Evolutionary conservation across 1,140 invertebrate species (phyloP), one percentile per base, ranked within the genome.

Genomic region (Melipona quadrifasciata): DNA sequence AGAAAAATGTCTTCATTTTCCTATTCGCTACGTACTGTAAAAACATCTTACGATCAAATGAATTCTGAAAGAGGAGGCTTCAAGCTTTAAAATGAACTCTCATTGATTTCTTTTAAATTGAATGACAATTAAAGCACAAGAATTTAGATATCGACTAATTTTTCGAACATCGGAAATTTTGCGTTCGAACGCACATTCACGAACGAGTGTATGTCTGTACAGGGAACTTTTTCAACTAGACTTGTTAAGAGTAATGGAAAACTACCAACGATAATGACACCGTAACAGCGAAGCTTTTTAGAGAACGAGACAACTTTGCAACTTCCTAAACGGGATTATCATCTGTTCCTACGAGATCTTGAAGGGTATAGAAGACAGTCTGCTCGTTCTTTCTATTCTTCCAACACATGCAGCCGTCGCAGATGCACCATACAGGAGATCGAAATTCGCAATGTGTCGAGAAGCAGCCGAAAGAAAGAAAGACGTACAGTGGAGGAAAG

Each of bases 251-350:
- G n/a, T 17, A 21, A 31, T 2, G 2, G 76, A 89, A 89, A 87
- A 88, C 84, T 86, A 83, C 81, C 90, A 89, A 79, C 61, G 88
- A 88, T 84, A 88, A 93, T 90, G 91, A 93, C 91, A 89, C 86
- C 90, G 89, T 91, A 90, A 89, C 86, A 87, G 87, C 90, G 90
- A 91, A 90, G 89, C 91, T 83, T 91, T 82, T 34, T 53, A 82
- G 86, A 39, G 77, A 87, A 82, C 77, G 85, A 87, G 81, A 88
- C 90, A 84, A 84, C 87, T 86, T 85, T 87, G 89, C 91, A 93
- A 89, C 91, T 92, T 93, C 90, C 91, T 91, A 93, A 94, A 94
- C 92, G 92, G 92, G 93, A 94, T 93, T 92, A 91, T 94, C 93
- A 93, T 94, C 91, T 93, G 91, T 92, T 93, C 91, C 93, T 93